Evolutionary conservation across 2,113 vertebrate species (phyloP).

Genomic region (Microtus pennsylvanicus): DNA sequence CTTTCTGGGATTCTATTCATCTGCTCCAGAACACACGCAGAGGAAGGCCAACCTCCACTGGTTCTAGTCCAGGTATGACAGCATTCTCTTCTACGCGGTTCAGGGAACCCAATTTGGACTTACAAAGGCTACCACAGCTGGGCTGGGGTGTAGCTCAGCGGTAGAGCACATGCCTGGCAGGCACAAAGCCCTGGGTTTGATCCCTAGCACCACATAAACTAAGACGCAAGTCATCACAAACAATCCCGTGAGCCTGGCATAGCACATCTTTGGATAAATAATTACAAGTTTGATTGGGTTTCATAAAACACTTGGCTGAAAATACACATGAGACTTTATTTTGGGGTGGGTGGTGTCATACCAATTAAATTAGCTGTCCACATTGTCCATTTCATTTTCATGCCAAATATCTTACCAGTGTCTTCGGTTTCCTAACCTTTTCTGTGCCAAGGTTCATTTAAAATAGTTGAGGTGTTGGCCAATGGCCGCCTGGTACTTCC

Average conservation of each 20-base stretch:
- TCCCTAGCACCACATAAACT: background rate
- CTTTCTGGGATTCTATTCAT: background rate
- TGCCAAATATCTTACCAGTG: background rate
- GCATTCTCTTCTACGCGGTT: background rate
- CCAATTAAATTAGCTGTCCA: background rate
- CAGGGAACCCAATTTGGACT: background rate
- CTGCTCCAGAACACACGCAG: background rate
- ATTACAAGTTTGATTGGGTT: background rate
- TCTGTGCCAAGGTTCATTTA: conserved; percentile 29
- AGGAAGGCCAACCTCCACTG: too few species aligned
- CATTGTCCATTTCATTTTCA: conserved; percentile 17
- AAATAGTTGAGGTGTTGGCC: background rate
- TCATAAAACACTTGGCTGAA: background rate
- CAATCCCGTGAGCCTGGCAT: background rate
- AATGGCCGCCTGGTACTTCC: background rate
- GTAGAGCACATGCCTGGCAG: background rate
- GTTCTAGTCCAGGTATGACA: background rate
- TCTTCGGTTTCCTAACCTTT: conserved; percentile 39
- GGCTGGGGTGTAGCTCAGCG: background rate
- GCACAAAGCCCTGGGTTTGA: background rate
- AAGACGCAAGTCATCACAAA: background rate
- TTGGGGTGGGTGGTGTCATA: background rate
- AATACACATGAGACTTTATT: background rate
- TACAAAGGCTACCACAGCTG: background rate
- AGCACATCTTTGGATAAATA: conserved; percentile 11